Base-by-base conservation (phyloP, 2,888 invertebrate species). In the Conistra vaccinii region DNA sequence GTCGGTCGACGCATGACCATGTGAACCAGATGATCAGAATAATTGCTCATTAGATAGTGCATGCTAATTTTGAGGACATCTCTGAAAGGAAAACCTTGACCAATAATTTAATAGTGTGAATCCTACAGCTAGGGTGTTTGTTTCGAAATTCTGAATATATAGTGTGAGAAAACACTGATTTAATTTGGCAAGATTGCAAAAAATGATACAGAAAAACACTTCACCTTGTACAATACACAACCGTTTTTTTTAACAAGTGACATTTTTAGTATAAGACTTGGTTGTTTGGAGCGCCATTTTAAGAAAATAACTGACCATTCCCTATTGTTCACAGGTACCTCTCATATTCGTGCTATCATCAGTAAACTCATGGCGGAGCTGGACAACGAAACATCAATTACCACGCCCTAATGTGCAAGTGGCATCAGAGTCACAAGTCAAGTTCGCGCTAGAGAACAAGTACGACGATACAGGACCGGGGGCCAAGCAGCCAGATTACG, bases 391-490 rank as follows among this genome's bases (percentile, higher is more conserved):
- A 12, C 58, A 58, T 10, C 35, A 26, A 26, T 32, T 55, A 35
- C n/a, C 63, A 29, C 78, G 39, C 39, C 45, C 62, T 0, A 32
- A 32, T 5, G 35, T 39, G 57, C 81, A 81, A 32, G 79, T 83
- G 2, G 96, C 96, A 0, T 93, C 96, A 1, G 89, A 91, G 23
- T 89, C 94, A 0, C 96, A 96, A 85, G 93, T 96, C 62, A 90
- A 91, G 58, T 95, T 95, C 80, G 96, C 96, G 20, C 76, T 93
- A 35, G 95, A 96, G 62, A 96, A 95, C 90, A 93, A 94, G 80
- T 96, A 95, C 77, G 96, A 96, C 78, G 91, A 95, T 85, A 96
- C 96, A 0, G 96, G 96, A 10, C 96, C 96, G 0, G 96, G 95
- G 7, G 94, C 95, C 0, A 93, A 93, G 35, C 77, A 85, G 2